Conservation (phyloP, 2,797 vertebrate species). For the Pipistrellus kuhlii region DNA sequence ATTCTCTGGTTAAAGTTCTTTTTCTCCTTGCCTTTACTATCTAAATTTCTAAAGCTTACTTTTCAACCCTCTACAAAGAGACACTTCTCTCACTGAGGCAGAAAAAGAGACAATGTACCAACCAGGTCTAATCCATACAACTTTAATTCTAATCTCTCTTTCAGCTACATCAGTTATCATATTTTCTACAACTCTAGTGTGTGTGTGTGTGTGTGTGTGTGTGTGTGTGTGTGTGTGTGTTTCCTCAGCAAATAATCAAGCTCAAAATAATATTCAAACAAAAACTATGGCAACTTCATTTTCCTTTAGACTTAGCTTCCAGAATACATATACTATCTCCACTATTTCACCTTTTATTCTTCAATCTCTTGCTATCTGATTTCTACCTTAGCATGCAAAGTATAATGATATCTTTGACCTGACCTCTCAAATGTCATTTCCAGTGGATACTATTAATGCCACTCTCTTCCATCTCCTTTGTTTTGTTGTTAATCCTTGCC, state of each 20-base stretch:
- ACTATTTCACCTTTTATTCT: neutral
- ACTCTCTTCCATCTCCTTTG: neutral
- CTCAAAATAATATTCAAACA: constrained; percentile 42
- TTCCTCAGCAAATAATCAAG: neutral
- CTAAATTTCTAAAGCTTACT: constrained; percentile 28
- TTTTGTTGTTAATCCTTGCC: neutral
- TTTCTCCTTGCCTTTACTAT: neutral
- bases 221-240: neutral
- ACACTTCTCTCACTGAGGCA: neutral
- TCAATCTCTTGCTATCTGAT: neutral
- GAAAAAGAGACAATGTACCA: neutral
- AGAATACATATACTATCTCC: neutral
- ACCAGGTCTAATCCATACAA: neutral
- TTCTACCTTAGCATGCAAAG: neutral
- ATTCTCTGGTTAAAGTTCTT: neutral
- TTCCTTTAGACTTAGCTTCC: neutral
- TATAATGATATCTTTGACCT: neutral
- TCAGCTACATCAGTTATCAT: neutral
- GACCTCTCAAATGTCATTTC: neutral
- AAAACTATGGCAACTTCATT: constrained; percentile 2
- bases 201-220: neutral
- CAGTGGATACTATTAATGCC: neutral
- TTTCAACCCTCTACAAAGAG: neutral
- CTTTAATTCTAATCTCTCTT: neutral
- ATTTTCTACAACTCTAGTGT: neutral